These are phyloP conservation scores for Ctenoplectra terminalis DNA, from an alignment of 1,140 invertebrate species.

Conservation along the genomic window DNA sequence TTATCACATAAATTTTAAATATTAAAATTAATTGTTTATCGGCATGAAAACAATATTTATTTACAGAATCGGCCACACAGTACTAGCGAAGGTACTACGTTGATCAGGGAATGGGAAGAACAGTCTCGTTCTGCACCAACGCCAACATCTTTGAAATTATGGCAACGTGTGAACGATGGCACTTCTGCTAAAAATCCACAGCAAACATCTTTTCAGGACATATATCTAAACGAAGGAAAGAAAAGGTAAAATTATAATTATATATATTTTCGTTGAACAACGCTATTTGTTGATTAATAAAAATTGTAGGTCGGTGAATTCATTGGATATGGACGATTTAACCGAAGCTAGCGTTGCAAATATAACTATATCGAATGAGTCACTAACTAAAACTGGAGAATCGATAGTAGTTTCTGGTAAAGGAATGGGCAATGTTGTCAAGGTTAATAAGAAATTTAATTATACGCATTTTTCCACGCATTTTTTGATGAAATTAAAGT, in stretches of 20 bases:
- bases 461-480: neutral
- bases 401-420: slow-evolving; percentile 79
- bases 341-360: slow-evolving; percentile 77
- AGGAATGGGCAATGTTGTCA: slow-evolving; percentile 80
- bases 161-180: slow-evolving; percentile 75
- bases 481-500: neutral
- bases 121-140: slow-evolving; percentile 85
- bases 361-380: slow-evolving; percentile 82
- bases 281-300: neutral
- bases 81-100: slow-evolving; percentile 80
- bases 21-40: neutral
- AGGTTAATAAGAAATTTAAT: slow-evolving; percentile 66
- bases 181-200: slow-evolving; percentile 66
- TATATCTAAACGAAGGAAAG: slow-evolving; percentile 73
- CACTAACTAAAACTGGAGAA: slow-evolving; percentile 79
- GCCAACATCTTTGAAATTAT: slow-evolving; percentile 80
- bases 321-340: slow-evolving; percentile 74
- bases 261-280: neutral
- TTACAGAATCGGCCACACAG: slow-evolving; percentile 82
- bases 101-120: slow-evolving; percentile 84
- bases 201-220: slow-evolving; percentile 75
- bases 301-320: slow-evolving; percentile 70
- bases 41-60: neutral
- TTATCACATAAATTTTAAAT: neutral
- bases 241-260: slow-evolving; percentile 65